Evolutionary conservation across 2,888 invertebrate genomes (phyloP).

Genomic region (Caenorhabditis sp.): DNA sequence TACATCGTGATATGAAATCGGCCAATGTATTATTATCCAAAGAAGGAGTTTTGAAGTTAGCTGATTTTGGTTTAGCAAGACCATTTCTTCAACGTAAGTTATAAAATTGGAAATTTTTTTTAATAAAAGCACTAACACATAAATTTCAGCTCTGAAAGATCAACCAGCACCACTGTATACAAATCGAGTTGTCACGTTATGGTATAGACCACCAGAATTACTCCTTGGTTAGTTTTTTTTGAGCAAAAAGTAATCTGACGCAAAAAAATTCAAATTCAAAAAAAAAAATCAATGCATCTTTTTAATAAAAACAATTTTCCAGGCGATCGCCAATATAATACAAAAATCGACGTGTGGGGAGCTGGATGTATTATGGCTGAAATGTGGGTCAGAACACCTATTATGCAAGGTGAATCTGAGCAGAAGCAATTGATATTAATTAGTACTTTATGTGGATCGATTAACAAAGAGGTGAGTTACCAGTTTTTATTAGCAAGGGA

Average conservation of each 20-base stretch:
- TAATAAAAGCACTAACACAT: not conserved
- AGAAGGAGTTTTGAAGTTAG: constrained; percentile 89
- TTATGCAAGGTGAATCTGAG: constrained; percentile 86
- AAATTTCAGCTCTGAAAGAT: constrained; percentile 1
- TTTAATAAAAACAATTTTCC: constrained; percentile 2
- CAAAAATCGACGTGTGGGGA: constrained; percentile 89
- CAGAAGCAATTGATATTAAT: constrained; percentile 94
- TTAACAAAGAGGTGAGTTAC: constrained; percentile 82
- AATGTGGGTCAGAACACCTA: constrained; percentile 90
- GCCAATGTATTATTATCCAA: constrained; percentile 97
- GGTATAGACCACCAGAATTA: constrained; percentile 80
- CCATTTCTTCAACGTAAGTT: constrained; percentile 71
- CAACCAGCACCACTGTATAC: constrained; percentile 77
- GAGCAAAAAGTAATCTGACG: too few relatives aligned
- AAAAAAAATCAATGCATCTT: constrained; percentile 69
- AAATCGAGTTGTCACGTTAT: constrained; percentile 95
- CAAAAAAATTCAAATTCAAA: too few relatives aligned
- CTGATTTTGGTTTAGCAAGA: constrained; percentile 95
- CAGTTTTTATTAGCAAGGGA: too few relatives aligned
- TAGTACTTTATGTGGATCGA: constrained; percentile 93
- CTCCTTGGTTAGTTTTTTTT: too few relatives aligned
- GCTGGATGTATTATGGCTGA: constrained; percentile 99
- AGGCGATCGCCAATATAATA: constrained; percentile 84
- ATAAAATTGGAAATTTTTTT: not conserved
- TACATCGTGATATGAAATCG: constrained; percentile 97